These are phyloP conservation scores for Petaurus breviceps DNA, from an alignment of 2,113 vertebrate species.

Conservation along the genomic window DNA sequence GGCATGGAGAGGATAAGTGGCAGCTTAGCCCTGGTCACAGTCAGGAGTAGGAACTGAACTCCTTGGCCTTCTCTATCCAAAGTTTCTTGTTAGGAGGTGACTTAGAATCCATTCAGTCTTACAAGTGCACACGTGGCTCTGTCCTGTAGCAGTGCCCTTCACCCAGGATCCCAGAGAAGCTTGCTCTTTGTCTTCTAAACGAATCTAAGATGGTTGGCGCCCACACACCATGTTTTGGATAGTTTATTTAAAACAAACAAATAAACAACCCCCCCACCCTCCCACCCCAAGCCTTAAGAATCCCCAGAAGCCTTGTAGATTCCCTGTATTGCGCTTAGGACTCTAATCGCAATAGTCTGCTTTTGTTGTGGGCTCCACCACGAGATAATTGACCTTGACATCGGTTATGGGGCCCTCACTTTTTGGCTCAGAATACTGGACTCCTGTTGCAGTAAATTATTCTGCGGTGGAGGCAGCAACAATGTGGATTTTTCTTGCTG, in stretches of 20 bases:
- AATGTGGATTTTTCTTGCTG: slow-evolving; percentile 83
- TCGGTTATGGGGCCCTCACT: slow-evolving; percentile 84
- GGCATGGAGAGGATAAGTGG: background rate
- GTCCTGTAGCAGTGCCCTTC: background rate
- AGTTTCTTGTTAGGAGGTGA: background rate
- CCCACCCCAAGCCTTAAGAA: slow-evolving; percentile 64
- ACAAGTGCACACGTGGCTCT: background rate
- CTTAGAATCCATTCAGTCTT: background rate
- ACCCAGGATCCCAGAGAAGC: slow-evolving; percentile 45
- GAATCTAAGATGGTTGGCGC: slow-evolving; percentile 70
- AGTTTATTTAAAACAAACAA: slow-evolving; percentile 75
- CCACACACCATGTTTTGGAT: slow-evolving; percentile 80
- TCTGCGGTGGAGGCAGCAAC: slow-evolving; percentile 83
- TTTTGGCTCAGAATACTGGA: slow-evolving; percentile 85
- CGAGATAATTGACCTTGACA: slow-evolving; percentile 88
- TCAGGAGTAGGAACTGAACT: background rate
- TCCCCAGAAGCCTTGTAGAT: slow-evolving; percentile 80
- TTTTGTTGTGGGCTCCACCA: slow-evolving; percentile 85
- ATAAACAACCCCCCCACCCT: background rate
- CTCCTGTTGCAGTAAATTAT: slow-evolving; percentile 88
- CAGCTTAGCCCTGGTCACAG: background rate
- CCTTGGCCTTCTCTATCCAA: background rate
- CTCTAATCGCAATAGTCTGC: slow-evolving; percentile 85
- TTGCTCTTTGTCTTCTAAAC: slow-evolving; percentile 54
- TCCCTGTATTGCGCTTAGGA: slow-evolving; percentile 85